Percentiles rank a stretch among this genome's conserved stretches.
Evolutionary conservation across 2,113 vertebrate genomes (phyloP).

Genomic region (Eptatretus burgeri): DNA sequence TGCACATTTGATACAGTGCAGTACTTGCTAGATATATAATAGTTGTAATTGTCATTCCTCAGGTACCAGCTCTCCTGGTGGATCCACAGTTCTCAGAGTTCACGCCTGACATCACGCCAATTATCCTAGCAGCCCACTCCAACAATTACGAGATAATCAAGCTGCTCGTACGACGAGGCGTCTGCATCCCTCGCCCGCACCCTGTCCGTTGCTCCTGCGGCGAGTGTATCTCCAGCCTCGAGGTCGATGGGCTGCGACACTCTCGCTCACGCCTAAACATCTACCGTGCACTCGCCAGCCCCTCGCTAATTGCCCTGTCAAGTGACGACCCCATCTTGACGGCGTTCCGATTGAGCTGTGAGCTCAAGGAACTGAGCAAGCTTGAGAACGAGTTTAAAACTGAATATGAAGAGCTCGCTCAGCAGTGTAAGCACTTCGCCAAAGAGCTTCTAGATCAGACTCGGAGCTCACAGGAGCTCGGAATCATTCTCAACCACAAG

Average conservation of each 20-base stretch:
- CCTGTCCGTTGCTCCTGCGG: constrained; percentile 70
- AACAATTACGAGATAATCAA: constrained; percentile 97
- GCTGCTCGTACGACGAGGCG: constrained; percentile 60
- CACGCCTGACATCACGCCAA: constrained; percentile 81
- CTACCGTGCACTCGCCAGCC: constrained; percentile 65
- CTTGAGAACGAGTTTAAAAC: constrained; percentile 92
- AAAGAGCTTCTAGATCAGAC: constrained; percentile 92
- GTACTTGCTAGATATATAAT: background rate
- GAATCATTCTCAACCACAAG: constrained; percentile 76
- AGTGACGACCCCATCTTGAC: constrained; percentile 93
- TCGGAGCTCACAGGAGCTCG: constrained; percentile 61
- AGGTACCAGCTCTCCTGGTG: constrained; percentile 66
- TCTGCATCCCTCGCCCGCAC: constrained; percentile 68
- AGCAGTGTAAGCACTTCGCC: constrained; percentile 58
- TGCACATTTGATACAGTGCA: background rate
- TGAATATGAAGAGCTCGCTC: constrained; percentile 65
- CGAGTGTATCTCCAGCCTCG: constrained; percentile 56
- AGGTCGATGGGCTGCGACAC: constrained; percentile 65
- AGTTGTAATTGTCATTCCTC: constrained; percentile 9
- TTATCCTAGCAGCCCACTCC: constrained; percentile 83
- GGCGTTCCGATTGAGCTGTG: constrained; percentile 78
- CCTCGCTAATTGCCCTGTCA: constrained; percentile 58
- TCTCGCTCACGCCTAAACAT: constrained; percentile 78
- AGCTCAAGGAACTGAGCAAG: constrained; percentile 67
- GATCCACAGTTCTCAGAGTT: constrained; percentile 90